Percentiles rank a stretch among this genome's conserved stretches.
phyloP scores from a whole-genome alignment of 1,140 invertebrate genomes.

The Hesperophylax magnus region DNA sequence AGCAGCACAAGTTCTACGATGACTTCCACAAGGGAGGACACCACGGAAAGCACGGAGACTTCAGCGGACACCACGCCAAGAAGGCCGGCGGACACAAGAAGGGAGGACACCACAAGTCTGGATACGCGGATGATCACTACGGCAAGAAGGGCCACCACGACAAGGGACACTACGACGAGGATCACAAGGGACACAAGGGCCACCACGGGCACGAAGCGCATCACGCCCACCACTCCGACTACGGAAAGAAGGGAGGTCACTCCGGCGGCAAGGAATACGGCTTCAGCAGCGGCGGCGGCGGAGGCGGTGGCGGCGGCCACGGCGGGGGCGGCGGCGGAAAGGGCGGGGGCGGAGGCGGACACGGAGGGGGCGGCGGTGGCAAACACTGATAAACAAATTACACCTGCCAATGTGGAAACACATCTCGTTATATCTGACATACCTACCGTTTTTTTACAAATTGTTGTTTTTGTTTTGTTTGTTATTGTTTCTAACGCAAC shows the following conservation, averaged over 20 bases:
- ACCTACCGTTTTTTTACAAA: constrained; percentile 48
- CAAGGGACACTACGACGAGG: constrained; percentile 77
- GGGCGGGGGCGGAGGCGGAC: no score
- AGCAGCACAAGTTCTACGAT: constrained; percentile 88
- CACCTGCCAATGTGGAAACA: constrained; percentile 46
- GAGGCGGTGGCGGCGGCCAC: no score
- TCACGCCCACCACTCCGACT: constrained; percentile 76
- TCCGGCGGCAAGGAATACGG: constrained; percentile 76
- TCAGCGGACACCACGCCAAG: constrained; percentile 78
- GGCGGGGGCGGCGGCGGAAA: no score
- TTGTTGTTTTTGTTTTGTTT: constrained; percentile 53
- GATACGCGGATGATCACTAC: constrained; percentile 78
- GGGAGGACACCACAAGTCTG: constrained; percentile 79
- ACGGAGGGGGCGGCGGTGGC: background rate
- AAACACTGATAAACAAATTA: constrained; percentile 60
- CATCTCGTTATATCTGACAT: constrained; percentile 40
- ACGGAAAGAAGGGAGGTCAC: constrained; percentile 78
- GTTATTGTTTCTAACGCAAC: constrained; percentile 48
- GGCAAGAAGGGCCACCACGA: constrained; percentile 82
- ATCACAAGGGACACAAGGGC: constrained; percentile 75
- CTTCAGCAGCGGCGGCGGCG: constrained; percentile 65
- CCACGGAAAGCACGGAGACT: constrained; percentile 78
- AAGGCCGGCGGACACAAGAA: constrained; percentile 81
- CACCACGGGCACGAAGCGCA: constrained; percentile 77
- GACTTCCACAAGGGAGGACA: constrained; percentile 84